These are phyloP conservation scores for Ceratosolen fusciceps DNA, from an alignment of 1,140 invertebrate species.

Conservation along the genomic window DNA sequence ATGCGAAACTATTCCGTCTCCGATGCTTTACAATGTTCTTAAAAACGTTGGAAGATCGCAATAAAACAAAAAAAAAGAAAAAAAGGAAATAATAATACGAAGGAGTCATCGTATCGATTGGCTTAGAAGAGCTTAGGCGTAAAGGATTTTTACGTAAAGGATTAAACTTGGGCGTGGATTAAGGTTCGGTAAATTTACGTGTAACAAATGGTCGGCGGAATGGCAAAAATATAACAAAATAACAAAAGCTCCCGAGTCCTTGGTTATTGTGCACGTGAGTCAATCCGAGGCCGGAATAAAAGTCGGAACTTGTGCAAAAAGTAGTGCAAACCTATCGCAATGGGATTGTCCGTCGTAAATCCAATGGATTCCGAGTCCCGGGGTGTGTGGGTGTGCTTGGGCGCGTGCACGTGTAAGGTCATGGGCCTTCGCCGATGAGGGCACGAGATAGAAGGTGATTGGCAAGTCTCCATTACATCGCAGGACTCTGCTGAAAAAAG, in stretches of 20 bases:
- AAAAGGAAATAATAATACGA: neutral
- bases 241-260: too few relatives aligned
- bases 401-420: neutral
- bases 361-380: conserved; percentile 59
- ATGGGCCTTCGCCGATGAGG: conserved; percentile 30
- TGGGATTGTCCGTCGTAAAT: conserved; percentile 63
- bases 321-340: conserved; percentile 56
- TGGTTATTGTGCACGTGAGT: too few relatives aligned
- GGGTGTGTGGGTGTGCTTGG: conserved; percentile 3
- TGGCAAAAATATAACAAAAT: too few relatives aligned
- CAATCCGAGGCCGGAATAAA: too few relatives aligned
- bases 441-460: conserved; percentile 44
- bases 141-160: neutral
- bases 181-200: neutral
- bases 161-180: neutral
- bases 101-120: too few relatives aligned
- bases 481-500: neutral
- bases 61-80: too few relatives aligned
- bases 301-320: too few relatives aligned
- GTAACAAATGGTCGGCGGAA: neutral
- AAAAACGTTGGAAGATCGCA: too few relatives aligned
- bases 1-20: too few relatives aligned
- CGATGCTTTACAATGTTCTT: too few relatives aligned
- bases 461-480: conserved; percentile 53
- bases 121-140: too few relatives aligned